Conservation (phyloP, 2,113 vertebrate species). For the Notechis scutatus region DNA sequence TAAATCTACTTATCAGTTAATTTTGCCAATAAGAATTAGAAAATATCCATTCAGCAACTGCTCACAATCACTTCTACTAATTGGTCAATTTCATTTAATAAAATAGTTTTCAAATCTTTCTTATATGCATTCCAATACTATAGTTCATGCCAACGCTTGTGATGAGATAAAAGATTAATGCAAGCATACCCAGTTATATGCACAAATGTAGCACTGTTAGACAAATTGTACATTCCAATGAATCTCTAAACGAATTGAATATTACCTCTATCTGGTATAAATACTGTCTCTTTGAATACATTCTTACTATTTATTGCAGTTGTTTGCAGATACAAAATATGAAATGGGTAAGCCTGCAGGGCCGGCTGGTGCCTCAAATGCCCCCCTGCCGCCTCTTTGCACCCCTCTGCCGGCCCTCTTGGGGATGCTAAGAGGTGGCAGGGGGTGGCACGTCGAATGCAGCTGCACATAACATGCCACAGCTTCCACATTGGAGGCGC, state of each 20-base stretch:
- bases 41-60: background rate
- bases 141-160: background rate
- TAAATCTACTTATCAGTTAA: background rate
- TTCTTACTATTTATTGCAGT: background rate
- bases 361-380: too few relatives aligned
- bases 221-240: background rate
- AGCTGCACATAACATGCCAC: too few relatives aligned
- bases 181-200: background rate
- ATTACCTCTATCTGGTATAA: background rate
- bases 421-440: too few relatives aligned
- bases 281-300: background rate
- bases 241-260: background rate
- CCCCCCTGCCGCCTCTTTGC: too few relatives aligned
- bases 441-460: too few relatives aligned
- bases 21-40: background rate
- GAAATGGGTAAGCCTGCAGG: too few relatives aligned
- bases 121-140: background rate
- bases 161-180: background rate
- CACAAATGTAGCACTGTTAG: background rate
- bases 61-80: background rate
- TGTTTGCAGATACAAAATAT: background rate
- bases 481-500: too few relatives aligned
- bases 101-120: background rate
- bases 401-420: too few relatives aligned
- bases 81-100: background rate